Percentiles rank a stretch among this genome's conserved stretches.
These are phyloP conservation scores for Diacarnus erythraeanus DNA, from an alignment of 37 sponge, comb jelly and placozoan species.

Conservation along the genomic window DNA sequence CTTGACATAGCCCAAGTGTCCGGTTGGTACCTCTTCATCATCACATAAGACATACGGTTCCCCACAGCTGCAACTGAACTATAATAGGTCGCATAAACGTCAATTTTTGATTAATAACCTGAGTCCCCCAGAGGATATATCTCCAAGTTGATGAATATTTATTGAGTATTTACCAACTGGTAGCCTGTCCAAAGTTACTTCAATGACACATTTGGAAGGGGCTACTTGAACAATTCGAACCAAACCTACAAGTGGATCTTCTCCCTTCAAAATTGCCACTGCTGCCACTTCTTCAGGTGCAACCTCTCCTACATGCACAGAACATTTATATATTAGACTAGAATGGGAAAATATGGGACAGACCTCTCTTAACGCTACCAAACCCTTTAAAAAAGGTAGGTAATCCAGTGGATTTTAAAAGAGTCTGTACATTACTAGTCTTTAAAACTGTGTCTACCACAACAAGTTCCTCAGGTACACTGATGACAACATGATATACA, in stretches of 20 bases:
- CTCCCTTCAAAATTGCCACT: slow-evolving; percentile 59
- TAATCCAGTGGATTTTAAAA: slow-evolving; percentile 66
- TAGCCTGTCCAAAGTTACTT: slow-evolving; percentile 80
- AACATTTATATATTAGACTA: too few species aligned
- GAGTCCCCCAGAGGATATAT: slow-evolving; percentile 68
- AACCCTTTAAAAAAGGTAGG: slow-evolving; percentile 72
- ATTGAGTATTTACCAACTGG: slow-evolving; percentile 26
- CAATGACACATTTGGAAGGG: slow-evolving; percentile 54
- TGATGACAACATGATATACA: slow-evolving; percentile 42
- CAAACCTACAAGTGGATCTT: slow-evolving; percentile 40
- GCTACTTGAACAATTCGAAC: slow-evolving; percentile 64
- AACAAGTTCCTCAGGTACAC: slow-evolving; percentile 65
- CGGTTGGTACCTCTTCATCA: slow-evolving; percentile 18
- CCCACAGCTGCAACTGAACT: slow-evolving; percentile 62
- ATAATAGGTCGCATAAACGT: too few species aligned
- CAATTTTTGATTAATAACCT: slow-evolving; percentile 34
- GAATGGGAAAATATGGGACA: too few species aligned
- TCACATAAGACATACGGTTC: slow-evolving; percentile 28
- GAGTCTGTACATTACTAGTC: slow-evolving; percentile 45
- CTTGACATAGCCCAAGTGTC: slow-evolving; percentile 32
- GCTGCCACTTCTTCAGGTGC: slow-evolving; percentile 68
- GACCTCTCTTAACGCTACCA: slow-evolving; percentile 34
- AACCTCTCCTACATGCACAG: too few species aligned
- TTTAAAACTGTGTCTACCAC: slow-evolving; percentile 62
- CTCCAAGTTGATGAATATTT: slow-evolving; percentile 68